Base-by-base conservation (phyloP, 2,797 vertebrate genomes). In the Perodicticus potto region DNA sequence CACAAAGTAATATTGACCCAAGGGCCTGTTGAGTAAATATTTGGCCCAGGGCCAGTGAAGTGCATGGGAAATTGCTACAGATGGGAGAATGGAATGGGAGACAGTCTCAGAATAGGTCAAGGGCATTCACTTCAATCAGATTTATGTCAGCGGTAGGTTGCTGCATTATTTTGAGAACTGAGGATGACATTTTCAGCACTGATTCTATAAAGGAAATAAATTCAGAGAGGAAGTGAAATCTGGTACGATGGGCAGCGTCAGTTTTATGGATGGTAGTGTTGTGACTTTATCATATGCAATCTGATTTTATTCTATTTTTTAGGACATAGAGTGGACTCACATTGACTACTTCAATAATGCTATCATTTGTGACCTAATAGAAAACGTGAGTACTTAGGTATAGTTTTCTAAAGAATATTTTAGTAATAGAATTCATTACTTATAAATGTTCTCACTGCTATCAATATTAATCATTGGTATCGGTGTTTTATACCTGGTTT, bases 281-380 rank as follows among this genome's bases (percentile, higher is more conserved):
- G 5, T 25, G 10, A 9, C 40, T 4, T 85, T 34, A 32, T 74
- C 45, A 0, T 8, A 2, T 23, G 25, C n/a, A 17, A 70, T 91
- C 72, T 93, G 61, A 86, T 81, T 98, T 93, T 81, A 95, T 89
- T 94, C 43, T 97, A 93, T 98, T 87, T 98, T 98, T 22, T 91
- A 99, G 99, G 99, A 98, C 93, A 99, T 99, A 96, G 99, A 99
- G 96, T 99, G 99, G 99, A 99, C 99, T 96, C 99, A 99, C 97
- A 99, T 99, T 17, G 99, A 99, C 81, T 99, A 99, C 98, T 99
- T 99, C 99, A 99, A 99, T 99, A 99, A 99, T 82, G 99, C 99
- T 43, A 96, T 99, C 90, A 99, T 99, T 98, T 99, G 99, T 98
- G 99, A 99, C 98, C 99, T 99, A 93, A 99, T 99, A 98, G 99